Evolutionary conservation across 2,113 vertebrate genomes (phyloP).

Genomic region (Lichenostomus cassidix): DNA sequence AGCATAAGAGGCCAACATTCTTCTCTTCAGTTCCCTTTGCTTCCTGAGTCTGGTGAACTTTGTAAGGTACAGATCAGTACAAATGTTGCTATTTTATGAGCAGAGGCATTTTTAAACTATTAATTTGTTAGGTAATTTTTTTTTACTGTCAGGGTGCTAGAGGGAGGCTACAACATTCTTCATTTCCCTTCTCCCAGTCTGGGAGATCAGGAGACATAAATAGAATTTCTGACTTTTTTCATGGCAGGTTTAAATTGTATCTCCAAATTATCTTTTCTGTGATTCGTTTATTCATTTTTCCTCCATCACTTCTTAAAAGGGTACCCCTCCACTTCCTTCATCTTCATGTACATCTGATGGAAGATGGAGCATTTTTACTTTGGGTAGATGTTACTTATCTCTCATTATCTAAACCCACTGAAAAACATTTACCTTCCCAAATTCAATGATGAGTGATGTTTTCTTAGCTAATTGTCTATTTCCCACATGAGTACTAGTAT

Average conservation of each 20-base stretch:
- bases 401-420: neutral
- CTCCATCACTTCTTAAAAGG: accelerated
- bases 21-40: neutral
- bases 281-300: neutral
- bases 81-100: neutral
- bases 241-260: neutral
- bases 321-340: neutral
- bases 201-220: neutral
- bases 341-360: neutral
- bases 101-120: neutral
- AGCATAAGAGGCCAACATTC: neutral
- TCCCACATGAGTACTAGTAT: neutral
- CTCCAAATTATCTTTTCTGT: neutral
- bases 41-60: neutral
- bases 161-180: neutral
- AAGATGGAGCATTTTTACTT: neutral
- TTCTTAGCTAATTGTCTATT: neutral
- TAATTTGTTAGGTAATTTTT: neutral
- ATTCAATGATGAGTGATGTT: neutral
- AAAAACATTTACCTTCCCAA: neutral
- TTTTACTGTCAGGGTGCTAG: neutral
- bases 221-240: neutral
- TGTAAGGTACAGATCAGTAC: neutral
- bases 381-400: neutral
- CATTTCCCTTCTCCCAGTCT: neutral